Conservation (phyloP, 1,140 invertebrate species). For the Drosophila asahinai region DNA sequence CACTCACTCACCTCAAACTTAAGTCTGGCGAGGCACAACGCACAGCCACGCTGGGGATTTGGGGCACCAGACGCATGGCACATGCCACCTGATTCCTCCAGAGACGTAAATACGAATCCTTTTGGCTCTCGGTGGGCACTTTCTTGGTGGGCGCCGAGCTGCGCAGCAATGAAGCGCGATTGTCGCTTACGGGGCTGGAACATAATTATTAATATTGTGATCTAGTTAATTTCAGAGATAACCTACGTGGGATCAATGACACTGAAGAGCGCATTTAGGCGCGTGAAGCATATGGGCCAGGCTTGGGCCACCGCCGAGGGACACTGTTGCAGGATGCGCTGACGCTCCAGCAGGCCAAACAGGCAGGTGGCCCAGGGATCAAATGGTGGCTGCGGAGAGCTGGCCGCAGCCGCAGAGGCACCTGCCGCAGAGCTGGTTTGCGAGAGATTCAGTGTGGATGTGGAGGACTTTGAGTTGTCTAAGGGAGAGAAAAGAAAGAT, state of each 20-base stretch:
- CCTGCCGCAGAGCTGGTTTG: slow-evolving; percentile 65
- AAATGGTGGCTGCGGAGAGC: slow-evolving; percentile 77
- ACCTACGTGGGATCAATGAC: slow-evolving; percentile 97
- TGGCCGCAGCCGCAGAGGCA: slow-evolving; percentile 40
- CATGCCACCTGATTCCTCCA: slow-evolving; percentile 99
- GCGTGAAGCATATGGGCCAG: slow-evolving; percentile 97
- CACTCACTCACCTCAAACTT: slow-evolving; percentile 90
- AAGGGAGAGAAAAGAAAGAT: background rate
- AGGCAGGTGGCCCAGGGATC: slow-evolving; percentile 96
- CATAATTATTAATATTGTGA: background rate
- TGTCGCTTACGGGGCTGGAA: slow-evolving; percentile 96
- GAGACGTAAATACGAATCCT: slow-evolving; percentile 94
- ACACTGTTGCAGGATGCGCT: slow-evolving; percentile 92
- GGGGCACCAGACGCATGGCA: slow-evolving; percentile 96
- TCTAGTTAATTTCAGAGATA: background rate
- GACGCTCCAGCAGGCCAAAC: slow-evolving; percentile 93
- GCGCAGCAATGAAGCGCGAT: slow-evolving; percentile 95
- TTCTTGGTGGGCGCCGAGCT: slow-evolving; percentile 91
- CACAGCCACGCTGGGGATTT: slow-evolving; percentile 92
- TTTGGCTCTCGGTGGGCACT: slow-evolving; percentile 90
- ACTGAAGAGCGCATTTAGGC: slow-evolving; percentile 95
- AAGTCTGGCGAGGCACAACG: slow-evolving; percentile 97
- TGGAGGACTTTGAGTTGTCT: slow-evolving; percentile 84
- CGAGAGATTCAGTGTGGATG: slow-evolving; percentile 77
- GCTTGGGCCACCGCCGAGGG: slow-evolving; percentile 94